Evolutionary conservation across 1,140 invertebrate species (phyloP).

Genomic region (Leptopilina clavipes): DNA sequence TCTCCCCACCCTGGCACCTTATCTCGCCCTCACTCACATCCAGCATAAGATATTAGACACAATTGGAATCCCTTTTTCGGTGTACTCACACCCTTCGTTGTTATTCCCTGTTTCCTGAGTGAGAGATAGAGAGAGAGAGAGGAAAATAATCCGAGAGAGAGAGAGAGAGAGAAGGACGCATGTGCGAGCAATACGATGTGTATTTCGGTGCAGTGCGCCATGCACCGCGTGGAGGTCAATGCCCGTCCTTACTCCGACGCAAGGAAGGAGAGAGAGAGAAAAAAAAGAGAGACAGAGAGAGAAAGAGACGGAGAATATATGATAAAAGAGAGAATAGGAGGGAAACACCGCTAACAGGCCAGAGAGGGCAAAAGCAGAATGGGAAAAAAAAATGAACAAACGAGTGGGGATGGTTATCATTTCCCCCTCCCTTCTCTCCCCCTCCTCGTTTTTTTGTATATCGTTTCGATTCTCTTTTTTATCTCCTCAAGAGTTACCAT

Average conservation of each 20-base stretch:
- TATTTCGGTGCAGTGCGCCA: slow-evolving; percentile 74
- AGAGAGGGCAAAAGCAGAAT: slow-evolving; percentile 50
- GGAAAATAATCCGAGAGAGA: slow-evolving; percentile 49
- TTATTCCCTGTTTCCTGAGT: slow-evolving; percentile 49
- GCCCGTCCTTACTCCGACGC: slow-evolving; percentile 74
- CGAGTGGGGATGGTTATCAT: slow-evolving; percentile 20
- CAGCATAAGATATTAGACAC: slow-evolving; percentile 33
- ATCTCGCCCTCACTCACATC: slow-evolving; percentile 31
- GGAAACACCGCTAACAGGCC: slow-evolving; percentile 48
- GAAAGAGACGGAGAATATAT: slow-evolving; percentile 47
- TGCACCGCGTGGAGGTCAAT: slow-evolving; percentile 73
- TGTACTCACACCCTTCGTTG: slow-evolving; percentile 54
- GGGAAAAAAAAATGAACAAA: slow-evolving; percentile 51
- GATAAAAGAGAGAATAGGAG: slow-evolving; percentile 59
- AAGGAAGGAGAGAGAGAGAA: slow-evolving; percentile 66
- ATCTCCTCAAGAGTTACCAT: slow-evolving; percentile 13
- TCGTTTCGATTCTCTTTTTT: neutral
- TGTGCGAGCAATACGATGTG: slow-evolving; percentile 70
- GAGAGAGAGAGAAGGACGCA: slow-evolving; percentile 60
- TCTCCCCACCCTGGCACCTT: slow-evolving; percentile 5
- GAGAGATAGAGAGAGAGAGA: neutral
- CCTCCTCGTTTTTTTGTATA: slow-evolving; percentile 50
- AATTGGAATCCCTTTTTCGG: slow-evolving; percentile 48
- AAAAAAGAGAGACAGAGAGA: slow-evolving; percentile 39
- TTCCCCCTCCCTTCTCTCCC: neutral